Conservation (phyloP, 2,113 vertebrate genomes). For the Tragelaphus imberbis region DNA sequence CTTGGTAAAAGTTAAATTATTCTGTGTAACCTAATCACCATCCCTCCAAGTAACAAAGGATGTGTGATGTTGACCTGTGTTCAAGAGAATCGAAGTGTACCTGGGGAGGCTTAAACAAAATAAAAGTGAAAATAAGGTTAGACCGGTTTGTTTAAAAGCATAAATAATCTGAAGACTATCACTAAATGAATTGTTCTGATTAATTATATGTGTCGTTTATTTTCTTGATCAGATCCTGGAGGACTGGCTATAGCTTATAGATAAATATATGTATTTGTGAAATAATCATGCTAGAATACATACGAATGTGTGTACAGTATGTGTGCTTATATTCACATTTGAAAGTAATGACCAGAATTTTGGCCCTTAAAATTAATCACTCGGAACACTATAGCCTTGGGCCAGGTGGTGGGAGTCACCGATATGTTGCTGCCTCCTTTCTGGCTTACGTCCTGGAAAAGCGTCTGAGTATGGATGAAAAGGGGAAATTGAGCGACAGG, state of each 20-base stretch:
- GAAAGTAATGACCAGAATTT: not conserved
- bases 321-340: not conserved
- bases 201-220: not conserved
- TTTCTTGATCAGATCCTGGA: not conserved
- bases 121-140: not conserved
- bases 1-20: not conserved
- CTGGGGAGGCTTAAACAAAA: not conserved
- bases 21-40: not conserved
- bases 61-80: not conserved
- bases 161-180: not conserved
- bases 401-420: not conserved
- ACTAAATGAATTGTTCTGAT: not conserved
- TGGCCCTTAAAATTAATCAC: not conserved
- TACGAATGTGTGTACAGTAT: not conserved
- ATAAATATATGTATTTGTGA: not conserved
- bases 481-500: not conserved
- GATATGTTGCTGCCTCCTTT: not conserved
- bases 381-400: not conserved
- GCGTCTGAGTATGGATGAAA: conserved; percentile 14
- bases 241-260: not conserved
- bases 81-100: not conserved
- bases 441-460: not conserved
- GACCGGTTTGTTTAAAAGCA: not conserved
- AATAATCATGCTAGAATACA: not conserved
- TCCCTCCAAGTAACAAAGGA: not conserved